Evolutionary conservation across 2,797 vertebrate species (phyloP).

Genomic region (Ptychadena robeensis): DNA sequence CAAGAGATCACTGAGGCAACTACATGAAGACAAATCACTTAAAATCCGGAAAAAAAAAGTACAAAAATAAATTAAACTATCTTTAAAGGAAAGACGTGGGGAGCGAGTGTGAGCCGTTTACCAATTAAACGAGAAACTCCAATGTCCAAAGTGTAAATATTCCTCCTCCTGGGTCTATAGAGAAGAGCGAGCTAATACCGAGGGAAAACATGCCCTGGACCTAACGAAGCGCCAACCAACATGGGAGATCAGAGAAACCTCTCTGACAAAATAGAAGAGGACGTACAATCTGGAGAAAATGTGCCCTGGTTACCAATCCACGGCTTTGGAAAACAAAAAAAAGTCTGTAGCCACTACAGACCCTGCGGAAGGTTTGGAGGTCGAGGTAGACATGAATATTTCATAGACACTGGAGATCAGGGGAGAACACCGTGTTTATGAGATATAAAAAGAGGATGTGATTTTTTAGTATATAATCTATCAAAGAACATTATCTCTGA

Average conservation of each 20-base stretch:
- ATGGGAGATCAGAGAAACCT: conserved; percentile 27
- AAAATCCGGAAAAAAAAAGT: background rate
- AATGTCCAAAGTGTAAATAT: background rate
- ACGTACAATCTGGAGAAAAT: conserved; percentile 24
- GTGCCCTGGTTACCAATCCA: conserved; percentile 47
- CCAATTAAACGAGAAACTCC: background rate
- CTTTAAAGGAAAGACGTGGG: background rate
- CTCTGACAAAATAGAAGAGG: conserved; percentile 40
- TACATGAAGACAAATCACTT: conserved; percentile 31
- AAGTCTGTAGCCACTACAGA: background rate
- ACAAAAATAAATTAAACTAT: conserved; percentile 18
- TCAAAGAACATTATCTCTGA: too few species aligned
- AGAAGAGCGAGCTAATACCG: conserved; percentile 2
- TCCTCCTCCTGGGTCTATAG: background rate
- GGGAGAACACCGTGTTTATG: background rate
- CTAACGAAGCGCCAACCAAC: conserved; percentile 11
- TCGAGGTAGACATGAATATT: conserved; percentile 12
- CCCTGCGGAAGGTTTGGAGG: background rate
- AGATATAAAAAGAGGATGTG: background rate
- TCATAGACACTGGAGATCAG: background rate
- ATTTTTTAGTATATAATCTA: too few species aligned
- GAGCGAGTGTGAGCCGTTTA: background rate
- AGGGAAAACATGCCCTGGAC: conserved; percentile 18
- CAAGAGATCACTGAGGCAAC: conserved; percentile 35
- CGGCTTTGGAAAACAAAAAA: conserved; percentile 5